These are phyloP conservation scores for Uloborus plumipes DNA, from an alignment of 2,888 invertebrate genomes.

Conservation along the genomic window DNA sequence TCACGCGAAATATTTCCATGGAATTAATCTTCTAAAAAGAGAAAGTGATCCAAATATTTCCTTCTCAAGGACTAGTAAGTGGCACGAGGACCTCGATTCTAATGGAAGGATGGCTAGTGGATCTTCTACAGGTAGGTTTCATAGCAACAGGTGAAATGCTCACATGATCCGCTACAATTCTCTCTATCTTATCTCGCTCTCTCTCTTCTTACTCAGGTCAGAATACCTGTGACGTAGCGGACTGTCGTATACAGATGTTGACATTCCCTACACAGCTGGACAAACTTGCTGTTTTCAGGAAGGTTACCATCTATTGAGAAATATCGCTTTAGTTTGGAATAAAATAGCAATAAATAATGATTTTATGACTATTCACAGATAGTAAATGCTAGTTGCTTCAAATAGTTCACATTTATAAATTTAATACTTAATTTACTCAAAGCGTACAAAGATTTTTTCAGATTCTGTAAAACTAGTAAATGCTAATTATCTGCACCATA, in stretches of 20 bases:
- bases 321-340: conserved; percentile 19
- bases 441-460: too few species aligned
- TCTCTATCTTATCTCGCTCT: conserved; percentile 30
- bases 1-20: conserved; percentile 10
- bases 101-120: not conserved
- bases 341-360: not conserved
- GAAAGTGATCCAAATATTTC: conserved; percentile 28
- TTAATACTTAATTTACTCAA: too few species aligned
- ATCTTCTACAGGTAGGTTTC: not conserved
- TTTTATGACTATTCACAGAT: too few species aligned
- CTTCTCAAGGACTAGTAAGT: conserved; percentile 28
- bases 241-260: conserved; percentile 53
- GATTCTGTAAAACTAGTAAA: too few species aligned
- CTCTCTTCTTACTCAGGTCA: conserved; percentile 18
- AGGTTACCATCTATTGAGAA: conserved; percentile 12
- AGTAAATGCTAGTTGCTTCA: too few species aligned
- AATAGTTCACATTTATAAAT: too few species aligned
- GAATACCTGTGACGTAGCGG: conserved; percentile 27
- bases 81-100: conserved; percentile 33
- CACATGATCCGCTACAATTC: not conserved
- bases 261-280: conserved; percentile 51
- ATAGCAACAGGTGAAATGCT: conserved; percentile 34
- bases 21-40: conserved; percentile 16
- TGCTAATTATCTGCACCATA: too few species aligned
- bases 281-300: conserved; percentile 13